phyloP scores from a whole-genome alignment of 2,888 invertebrate species.

The Micropterix aruncella region DNA sequence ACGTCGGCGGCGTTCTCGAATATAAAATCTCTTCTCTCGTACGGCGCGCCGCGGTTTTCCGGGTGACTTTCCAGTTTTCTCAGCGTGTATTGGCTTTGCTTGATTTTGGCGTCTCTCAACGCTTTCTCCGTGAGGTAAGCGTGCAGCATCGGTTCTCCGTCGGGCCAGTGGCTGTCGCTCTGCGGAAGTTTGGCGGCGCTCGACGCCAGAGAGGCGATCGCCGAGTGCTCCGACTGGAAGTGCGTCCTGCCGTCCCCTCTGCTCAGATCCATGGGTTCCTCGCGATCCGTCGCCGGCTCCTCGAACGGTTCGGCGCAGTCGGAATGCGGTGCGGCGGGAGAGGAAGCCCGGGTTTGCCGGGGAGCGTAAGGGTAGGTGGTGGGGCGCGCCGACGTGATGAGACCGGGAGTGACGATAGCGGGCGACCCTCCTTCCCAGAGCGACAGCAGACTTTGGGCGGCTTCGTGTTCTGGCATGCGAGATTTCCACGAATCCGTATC shows the following conservation, averaged over 20 bases:
- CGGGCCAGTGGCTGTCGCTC: constrained; percentile 37
- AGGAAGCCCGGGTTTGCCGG: constrained; percentile 17
- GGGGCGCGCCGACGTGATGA: constrained; percentile 46
- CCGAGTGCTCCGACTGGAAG: constrained; percentile 36
- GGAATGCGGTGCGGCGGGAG: background rate
- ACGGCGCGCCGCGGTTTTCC: background rate
- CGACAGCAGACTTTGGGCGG: constrained; percentile 68
- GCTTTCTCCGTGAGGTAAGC: constrained; percentile 61
- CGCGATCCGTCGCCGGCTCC: constrained; percentile 25
- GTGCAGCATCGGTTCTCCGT: constrained; percentile 52
- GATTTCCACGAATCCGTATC: constrained; percentile 54
- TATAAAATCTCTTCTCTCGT: background rate
- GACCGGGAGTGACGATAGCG: constrained; percentile 34
- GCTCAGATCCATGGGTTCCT: constrained; percentile 38
- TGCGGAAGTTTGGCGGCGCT: constrained; percentile 46
- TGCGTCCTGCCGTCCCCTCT: constrained; percentile 26
- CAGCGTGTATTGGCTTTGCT: constrained; percentile 43
- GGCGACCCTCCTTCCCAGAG: constrained; percentile 48
- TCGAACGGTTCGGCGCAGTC: background rate
- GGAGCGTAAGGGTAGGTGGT: constrained; percentile 54
- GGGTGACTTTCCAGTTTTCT: background rate
- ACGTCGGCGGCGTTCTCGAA: background rate
- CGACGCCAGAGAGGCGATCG: constrained; percentile 46
- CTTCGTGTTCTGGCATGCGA: constrained; percentile 70
- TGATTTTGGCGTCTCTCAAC: constrained; percentile 53